Percentiles rank a stretch among this genome's conserved stretches.
Conservation (phyloP, 2,888 invertebrate species). For the Deroplatys truncata region DNA sequence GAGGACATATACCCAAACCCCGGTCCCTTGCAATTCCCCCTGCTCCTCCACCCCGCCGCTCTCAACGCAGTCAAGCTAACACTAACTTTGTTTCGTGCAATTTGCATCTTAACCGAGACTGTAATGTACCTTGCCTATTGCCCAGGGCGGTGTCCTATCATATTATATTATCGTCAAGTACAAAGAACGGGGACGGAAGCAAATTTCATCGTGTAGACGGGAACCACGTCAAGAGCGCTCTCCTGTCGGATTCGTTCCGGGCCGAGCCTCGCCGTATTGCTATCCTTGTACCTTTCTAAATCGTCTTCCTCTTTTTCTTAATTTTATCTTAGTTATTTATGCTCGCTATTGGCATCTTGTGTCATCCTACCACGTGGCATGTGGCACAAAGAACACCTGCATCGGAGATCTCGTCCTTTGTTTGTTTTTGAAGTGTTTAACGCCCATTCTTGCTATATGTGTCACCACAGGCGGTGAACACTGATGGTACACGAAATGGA, state of each 20-base stretch:
- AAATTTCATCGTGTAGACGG: constrained; percentile 13
- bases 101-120: constrained; percentile 30
- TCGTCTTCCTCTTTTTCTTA: neutral
- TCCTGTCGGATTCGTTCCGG: neutral
- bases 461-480: too few species aligned
- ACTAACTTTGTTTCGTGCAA: constrained; percentile 30
- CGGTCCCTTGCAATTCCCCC: neutral
- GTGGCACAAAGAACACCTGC: too few species aligned
- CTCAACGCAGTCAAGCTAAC: constrained; percentile 15
- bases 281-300: too few species aligned
- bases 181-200: constrained; percentile 9
- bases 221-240: neutral
- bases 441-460: too few species aligned
- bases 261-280: neutral
- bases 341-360: too few species aligned
- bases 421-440: too few species aligned
- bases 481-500: too few species aligned
- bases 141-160: constrained; percentile 8
- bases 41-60: neutral
- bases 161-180: constrained; percentile 9
- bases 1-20: neutral
- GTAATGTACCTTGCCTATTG: constrained; percentile 17
- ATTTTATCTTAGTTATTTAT: neutral
- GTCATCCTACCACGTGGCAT: too few species aligned
- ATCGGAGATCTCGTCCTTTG: too few species aligned